Evolutionary conservation across 2,888 invertebrate species (phyloP).

Genomic region (Rhorus exstirpatorius): DNA sequence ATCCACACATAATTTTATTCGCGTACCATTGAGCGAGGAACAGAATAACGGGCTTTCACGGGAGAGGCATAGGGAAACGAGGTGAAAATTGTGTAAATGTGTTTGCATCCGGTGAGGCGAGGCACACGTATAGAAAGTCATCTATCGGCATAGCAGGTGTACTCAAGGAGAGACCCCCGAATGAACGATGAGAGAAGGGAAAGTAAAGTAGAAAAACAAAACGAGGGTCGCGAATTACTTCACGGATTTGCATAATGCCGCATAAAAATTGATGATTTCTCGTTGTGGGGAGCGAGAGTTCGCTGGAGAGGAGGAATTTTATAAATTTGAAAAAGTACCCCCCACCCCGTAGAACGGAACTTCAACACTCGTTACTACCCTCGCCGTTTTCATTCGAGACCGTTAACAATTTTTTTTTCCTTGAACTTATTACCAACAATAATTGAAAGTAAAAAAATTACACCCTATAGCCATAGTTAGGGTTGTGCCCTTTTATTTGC

Average conservation of each 20-base stretch:
- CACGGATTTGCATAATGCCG: conserved; percentile 72
- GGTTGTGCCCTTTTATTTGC: too few species aligned
- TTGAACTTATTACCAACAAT: not conserved
- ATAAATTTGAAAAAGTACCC: conserved; percentile 10
- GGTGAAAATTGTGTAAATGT: conserved; percentile 71
- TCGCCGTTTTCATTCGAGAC: conserved; percentile 22
- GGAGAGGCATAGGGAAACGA: conserved; percentile 20
- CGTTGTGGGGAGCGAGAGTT: conserved; percentile 24
- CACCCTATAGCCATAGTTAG: too few species aligned
- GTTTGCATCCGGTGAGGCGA: conserved; percentile 69
- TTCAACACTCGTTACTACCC: conserved; percentile 10
- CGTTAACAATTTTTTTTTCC: not conserved
- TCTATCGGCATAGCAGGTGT: conserved; percentile 31
- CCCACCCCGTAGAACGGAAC: not conserved
- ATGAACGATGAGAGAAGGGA: conserved; percentile 25
- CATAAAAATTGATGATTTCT: conserved; percentile 72
- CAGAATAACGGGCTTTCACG: conserved; percentile 11
- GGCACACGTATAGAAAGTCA: conserved; percentile 52
- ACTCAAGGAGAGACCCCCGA: conserved; percentile 14
- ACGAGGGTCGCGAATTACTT: conserved; percentile 66
- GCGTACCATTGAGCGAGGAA: conserved; percentile 9
- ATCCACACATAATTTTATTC: conserved; percentile 69
- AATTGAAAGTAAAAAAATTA: too few species aligned
- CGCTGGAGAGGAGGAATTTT: conserved; percentile 48
- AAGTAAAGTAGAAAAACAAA: not conserved